Evolutionary conservation across 2,888 invertebrate species (phyloP).

Genomic region (Hydriomena furcata): DNA sequence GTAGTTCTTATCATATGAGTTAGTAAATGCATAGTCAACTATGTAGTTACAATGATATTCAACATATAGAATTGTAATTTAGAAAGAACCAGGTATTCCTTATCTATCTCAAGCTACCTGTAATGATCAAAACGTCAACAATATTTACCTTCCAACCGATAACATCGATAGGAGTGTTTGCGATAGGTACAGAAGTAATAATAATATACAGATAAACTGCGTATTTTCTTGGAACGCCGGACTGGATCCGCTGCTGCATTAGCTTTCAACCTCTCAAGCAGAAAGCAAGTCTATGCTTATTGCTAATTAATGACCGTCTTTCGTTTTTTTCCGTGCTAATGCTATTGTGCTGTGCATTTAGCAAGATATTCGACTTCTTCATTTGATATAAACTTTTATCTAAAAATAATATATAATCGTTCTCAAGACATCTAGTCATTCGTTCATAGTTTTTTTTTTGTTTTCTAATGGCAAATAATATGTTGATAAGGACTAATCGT

Average conservation of each 20-base stretch:
- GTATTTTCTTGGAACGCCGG: constrained; percentile 49
- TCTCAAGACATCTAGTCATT: constrained; percentile 37
- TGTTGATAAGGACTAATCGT: constrained; percentile 77
- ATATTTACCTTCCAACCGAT: constrained; percentile 59
- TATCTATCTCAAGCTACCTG: constrained; percentile 34
- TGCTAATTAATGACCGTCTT: constrained; percentile 41
- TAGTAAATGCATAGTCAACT: constrained; percentile 11
- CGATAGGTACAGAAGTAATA: constrained; percentile 49
- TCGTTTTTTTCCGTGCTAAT: constrained; percentile 48
- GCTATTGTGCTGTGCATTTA: constrained; percentile 61
- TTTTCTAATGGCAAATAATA: constrained; percentile 64
- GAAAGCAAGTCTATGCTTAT: constrained; percentile 51
- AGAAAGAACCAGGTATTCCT: constrained; percentile 15
- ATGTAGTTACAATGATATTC: not conserved
- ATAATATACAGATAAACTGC: constrained; percentile 58
- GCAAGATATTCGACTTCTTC: constrained; percentile 69
- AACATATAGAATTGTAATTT: constrained; percentile 10
- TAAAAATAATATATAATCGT: constrained; percentile 6
- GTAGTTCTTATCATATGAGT: constrained; percentile 6
- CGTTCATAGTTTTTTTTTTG: constrained; percentile 34
- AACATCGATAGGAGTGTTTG: constrained; percentile 51
- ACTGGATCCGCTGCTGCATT: constrained; percentile 47
- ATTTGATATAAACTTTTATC: constrained; percentile 61
- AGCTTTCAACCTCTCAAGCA: constrained; percentile 37
- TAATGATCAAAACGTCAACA: constrained; percentile 47